These are phyloP conservation scores for Habropoda laboriosa DNA, from an alignment of 1,140 invertebrate species.

Conservation along the genomic window DNA sequence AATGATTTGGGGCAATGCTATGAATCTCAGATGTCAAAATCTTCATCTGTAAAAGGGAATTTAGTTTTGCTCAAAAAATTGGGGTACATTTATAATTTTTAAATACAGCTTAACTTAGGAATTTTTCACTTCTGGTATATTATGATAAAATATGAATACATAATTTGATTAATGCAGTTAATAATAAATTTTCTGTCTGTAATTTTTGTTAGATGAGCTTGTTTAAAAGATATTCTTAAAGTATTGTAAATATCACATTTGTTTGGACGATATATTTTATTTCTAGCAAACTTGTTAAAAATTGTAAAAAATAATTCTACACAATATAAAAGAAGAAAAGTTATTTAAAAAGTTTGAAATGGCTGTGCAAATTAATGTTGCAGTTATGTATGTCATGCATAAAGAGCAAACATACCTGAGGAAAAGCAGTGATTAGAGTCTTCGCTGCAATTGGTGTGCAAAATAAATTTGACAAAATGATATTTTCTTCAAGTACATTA, in stretches of 20 bases:
- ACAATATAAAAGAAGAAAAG: not conserved
- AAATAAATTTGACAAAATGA: slow-evolving; percentile 98
- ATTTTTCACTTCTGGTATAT: not conserved
- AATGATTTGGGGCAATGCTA: slow-evolving; percentile 97
- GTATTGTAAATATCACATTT: no score
- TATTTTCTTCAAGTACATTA: slow-evolving; percentile 95
- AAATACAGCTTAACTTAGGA: not conserved
- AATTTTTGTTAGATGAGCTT: no score
- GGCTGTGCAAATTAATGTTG: not conserved
- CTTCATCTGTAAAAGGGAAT: slow-evolving; percentile 87
- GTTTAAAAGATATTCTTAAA: no score
- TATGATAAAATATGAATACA: not conserved
- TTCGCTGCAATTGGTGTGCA: slow-evolving; percentile 95
- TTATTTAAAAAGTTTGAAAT: not conserved
- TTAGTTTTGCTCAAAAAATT: slow-evolving; percentile 2
- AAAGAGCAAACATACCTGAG: slow-evolving; percentile 83
- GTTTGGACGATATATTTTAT: not conserved
- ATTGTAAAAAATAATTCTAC: no score
- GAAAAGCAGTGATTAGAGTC: slow-evolving; percentile 93
- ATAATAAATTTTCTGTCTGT: not conserved
- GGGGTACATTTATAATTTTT: not conserved
- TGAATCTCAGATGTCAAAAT: slow-evolving; percentile 98
- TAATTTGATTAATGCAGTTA: not conserved
- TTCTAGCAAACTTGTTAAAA: not conserved
- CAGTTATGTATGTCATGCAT: no score